Evolutionary conservation across 2,797 vertebrate genomes (phyloP).

Genomic region (Oceanodroma leucorhoa): DNA sequence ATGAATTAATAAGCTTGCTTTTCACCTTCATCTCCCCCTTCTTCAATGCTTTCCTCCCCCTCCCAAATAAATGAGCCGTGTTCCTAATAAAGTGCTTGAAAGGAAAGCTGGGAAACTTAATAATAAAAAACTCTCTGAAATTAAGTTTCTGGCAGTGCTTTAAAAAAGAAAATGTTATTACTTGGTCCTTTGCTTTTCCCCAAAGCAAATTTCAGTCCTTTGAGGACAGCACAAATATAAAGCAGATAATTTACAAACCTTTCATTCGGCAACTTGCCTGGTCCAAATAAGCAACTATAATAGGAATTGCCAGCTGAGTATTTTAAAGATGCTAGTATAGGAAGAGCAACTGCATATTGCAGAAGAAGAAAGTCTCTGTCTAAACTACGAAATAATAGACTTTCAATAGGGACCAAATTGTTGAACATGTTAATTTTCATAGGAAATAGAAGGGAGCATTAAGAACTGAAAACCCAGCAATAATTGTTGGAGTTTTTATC

Average conservation of each 20-base stretch:
- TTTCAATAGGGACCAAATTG: not conserved
- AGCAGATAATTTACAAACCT: conserved; percentile 51
- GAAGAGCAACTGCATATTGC: not conserved
- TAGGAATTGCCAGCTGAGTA: not conserved
- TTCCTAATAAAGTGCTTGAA: conserved; percentile 30
- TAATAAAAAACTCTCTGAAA: conserved; percentile 52
- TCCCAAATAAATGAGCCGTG: conserved; percentile 21
- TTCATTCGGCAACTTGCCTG: conserved; percentile 47
- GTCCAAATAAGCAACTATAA: conserved; percentile 43
- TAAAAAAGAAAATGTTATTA: conserved; percentile 46
- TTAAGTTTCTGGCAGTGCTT: conserved; percentile 53
- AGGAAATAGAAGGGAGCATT: not conserved
- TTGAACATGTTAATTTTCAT: not conserved
- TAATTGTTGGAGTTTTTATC: not conserved
- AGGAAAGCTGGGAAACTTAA: conserved; percentile 51
- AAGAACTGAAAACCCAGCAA: not conserved
- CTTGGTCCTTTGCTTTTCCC: conserved; percentile 51
- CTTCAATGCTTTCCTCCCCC: not conserved
- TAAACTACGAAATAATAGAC: conserved; percentile 10
- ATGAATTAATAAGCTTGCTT: conserved; percentile 48
- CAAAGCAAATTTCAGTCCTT: conserved; percentile 55
- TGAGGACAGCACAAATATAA: conserved; percentile 36
- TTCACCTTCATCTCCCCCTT: conserved; percentile 39
- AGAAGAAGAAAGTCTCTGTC: not conserved
- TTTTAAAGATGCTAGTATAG: not conserved